Evolutionary conservation across 2,113 vertebrate species (phyloP).

Genomic region (Shinisaurus crocodilurus): DNA sequence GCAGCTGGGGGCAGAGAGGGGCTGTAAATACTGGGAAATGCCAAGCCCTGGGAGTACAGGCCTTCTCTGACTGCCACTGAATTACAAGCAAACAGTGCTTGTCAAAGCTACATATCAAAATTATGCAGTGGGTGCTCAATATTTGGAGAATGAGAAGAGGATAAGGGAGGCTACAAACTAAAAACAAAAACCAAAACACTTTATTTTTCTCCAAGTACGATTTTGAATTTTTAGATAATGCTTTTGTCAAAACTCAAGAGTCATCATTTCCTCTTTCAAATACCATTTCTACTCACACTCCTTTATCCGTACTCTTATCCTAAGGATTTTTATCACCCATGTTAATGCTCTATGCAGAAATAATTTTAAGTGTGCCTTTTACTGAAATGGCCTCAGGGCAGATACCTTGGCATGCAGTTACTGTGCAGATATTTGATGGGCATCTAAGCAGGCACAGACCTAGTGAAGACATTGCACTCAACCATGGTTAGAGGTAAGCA

Average conservation of each 20-base stretch:
- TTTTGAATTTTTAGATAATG: not conserved
- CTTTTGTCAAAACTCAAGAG: not conserved
- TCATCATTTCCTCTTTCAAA: not conserved
- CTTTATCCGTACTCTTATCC: not conserved
- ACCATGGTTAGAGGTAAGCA: not conserved
- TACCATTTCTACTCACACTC: not conserved
- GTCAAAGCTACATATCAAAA: not conserved
- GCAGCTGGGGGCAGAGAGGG: constrained; percentile 43
- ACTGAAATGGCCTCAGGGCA: not conserved
- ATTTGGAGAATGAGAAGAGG: not conserved
- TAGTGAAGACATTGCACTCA: not conserved
- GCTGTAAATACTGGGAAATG: constrained; percentile 64
- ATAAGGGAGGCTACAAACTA: not conserved
- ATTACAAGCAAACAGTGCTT: not conserved
- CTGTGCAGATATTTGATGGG: not conserved
- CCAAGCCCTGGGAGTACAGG: accelerated
- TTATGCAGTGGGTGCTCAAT: not conserved
- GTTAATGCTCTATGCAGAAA: not conserved
- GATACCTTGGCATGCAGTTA: not conserved
- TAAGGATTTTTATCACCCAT: not conserved
- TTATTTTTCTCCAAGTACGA: not conserved
- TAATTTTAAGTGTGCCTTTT: not conserved
- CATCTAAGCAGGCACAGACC: not conserved
- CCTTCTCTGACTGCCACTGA: constrained; percentile 19
- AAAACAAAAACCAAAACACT: not conserved